Conservation (phyloP, 2,113 vertebrate genomes). For the Plotosus lineatus region DNA sequence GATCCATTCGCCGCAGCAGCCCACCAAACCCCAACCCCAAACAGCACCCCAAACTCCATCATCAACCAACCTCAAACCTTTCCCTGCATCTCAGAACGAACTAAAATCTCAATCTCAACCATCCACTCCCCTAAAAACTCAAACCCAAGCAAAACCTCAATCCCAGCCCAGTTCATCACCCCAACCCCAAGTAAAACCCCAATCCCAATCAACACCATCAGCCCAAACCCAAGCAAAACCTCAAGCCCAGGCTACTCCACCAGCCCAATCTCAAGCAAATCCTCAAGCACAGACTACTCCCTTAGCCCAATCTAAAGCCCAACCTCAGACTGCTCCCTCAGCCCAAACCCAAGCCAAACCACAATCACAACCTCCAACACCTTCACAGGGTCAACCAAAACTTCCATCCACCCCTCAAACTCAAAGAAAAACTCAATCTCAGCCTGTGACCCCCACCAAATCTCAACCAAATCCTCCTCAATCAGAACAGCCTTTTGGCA, state of each 20-base stretch:
- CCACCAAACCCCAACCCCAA: constrained; percentile 74
- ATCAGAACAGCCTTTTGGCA: constrained; percentile 88
- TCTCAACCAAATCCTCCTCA: constrained; percentile 70
- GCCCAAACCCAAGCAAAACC: constrained; percentile 80
- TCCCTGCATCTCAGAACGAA: constrained; percentile 53
- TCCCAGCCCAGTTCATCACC: constrained; percentile 56
- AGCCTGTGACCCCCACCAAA: constrained; percentile 29
- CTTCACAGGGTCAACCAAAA: constrained; percentile 25
- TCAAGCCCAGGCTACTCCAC: constrained; percentile 78
- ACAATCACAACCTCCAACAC: constrained; percentile 45
- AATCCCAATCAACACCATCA: constrained; percentile 79
- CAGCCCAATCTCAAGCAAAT: constrained; percentile 79
- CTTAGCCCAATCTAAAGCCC: constrained; percentile 80
- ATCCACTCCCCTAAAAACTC: constrained; percentile 53
- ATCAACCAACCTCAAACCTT: constrained; percentile 53
- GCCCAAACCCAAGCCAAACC: constrained; percentile 83
- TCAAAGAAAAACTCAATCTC: constrained; percentile 62
- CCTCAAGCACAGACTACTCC: constrained; percentile 76
- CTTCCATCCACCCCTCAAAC: constrained; percentile 81
- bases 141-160: constrained; percentile 43
- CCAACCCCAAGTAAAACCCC: constrained; percentile 75
- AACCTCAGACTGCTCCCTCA: constrained; percentile 74
- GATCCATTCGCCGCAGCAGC: constrained; percentile 85
- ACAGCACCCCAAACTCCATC: constrained; percentile 56
- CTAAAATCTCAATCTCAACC: constrained; percentile 58